These are phyloP conservation scores for Latrodectus geometricus DNA, from an alignment of 1,140 invertebrate genomes.

Conservation along the genomic window DNA sequence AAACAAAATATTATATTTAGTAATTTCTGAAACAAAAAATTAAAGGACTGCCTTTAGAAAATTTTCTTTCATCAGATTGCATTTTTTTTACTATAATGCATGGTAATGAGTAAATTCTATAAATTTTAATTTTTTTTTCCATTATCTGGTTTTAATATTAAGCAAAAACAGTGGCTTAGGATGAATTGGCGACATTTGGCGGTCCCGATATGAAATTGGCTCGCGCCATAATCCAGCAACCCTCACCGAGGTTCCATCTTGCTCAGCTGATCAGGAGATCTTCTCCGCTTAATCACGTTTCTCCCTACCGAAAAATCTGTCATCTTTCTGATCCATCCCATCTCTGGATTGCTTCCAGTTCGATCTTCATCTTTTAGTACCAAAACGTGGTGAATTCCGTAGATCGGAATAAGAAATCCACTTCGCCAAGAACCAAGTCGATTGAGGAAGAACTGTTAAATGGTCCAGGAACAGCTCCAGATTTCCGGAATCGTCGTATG, in stretches of 20 bases:
- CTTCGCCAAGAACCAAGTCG: neutral
- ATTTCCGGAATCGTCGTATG: neutral
- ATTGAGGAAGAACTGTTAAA: neutral
- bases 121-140: neutral
- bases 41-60: neutral
- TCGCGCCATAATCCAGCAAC: conserved; percentile 17
- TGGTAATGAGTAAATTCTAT: neutral
- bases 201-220: neutral
- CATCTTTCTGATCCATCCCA: neutral
- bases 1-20: neutral
- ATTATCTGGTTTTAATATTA: neutral
- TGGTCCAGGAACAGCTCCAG: neutral
- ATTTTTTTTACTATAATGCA: neutral
- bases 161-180: neutral
- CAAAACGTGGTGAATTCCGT: neutral
- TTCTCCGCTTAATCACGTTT: conserved; percentile 22
- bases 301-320: neutral
- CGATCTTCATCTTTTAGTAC: neutral
- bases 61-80: too few species aligned
- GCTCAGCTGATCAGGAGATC: conserved; percentile 51
- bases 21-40: neutral
- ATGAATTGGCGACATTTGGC: neutral
- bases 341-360: neutral
- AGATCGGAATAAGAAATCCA: neutral
- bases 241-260: conserved; percentile 49